Base-by-base conservation (phyloP, 2,888 invertebrate species). In the Archaeoteleia sp. region DNA sequence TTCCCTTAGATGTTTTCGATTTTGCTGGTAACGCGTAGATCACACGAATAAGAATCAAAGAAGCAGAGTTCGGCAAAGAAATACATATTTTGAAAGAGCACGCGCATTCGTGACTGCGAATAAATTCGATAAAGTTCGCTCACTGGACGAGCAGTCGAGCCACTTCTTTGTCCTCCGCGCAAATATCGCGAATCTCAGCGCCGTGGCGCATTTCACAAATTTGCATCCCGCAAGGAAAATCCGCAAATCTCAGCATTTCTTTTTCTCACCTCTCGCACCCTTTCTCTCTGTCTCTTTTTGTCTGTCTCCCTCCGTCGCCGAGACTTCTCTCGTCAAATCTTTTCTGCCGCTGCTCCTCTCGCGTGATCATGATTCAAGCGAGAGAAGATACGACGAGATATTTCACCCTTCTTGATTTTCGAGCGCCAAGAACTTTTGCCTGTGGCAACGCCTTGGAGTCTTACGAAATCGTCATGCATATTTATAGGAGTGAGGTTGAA, bases 101-200 rank as follows among this genome's bases (percentile, higher is more conserved):
- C 62, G 68, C 53, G 70, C 66, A 71, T 68, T 70, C 78, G 77
- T 77, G 78, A 74, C 74, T 75, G 62, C 57, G 76, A 77, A 79
- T 79, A 78, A 78, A 78, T 80, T 78, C 73, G 67, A 74, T 73
- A 74, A 72, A 70, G 62, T 57, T 67, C 67, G 25, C 39, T 63
- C 65, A 60, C 65, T 43, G 60, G 62, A 49, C 53, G 65, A 27
- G 57, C 46, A 49, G 35, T 35, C 51, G 58, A 55, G 51, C 32
- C 35, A 40, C 42, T 39, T 54, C 61, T 61, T 49, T 67, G 51
- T 65, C 57, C 63, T 57, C 23, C 49, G 34, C 30, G 49, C 66
- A 57, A 54, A 70, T 70, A 62, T 54, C 62, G 23, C 46, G 55
- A 60, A 65, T 62, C 51, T 43, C 62, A 49, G 37, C 48, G 62